Base-by-base conservation (phyloP, 92 coral and sea anemone genomes). In the Scolanthus callimorphus region DNA sequence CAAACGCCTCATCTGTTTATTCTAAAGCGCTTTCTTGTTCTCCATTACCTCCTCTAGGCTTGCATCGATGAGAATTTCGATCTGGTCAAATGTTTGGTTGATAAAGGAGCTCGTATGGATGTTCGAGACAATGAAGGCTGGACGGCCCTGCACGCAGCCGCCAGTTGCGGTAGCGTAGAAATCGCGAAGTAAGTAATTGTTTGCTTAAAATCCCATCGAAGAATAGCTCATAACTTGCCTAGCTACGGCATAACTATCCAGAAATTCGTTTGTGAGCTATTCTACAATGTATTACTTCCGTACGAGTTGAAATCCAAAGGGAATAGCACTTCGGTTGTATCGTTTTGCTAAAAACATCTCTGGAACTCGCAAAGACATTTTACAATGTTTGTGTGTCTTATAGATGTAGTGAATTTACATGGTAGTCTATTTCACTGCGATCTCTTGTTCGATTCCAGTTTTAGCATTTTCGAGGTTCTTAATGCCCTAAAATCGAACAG, bases 111-210 rank as follows among this genome's bases (percentile, higher is more conserved):
- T 17, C 79, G 89, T 55, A 49, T 94, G 73, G 99, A 89, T 56
- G 63, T 94, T 6, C 86, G 96, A 39, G 99, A 94, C 59, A 94
- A 94, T 29, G 99, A 94, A 48, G 99, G 99, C 2, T 94, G 99
- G 99, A 84, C 96, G 19, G 79, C 99, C 1, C 64, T 94, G 38
- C 99, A 94, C 37, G 99, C 99, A 30, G 99, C 99, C 15, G 99
- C 99, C 2, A 94, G 99, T 58, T 94, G 96, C 34, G 96, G 99
- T 39, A 89, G 91, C 67, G 92, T 94, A 28, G 99, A 94, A 63
- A 86, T 94, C 29, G 96, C 99, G 48, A 90, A 88, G 99, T 94
- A 64, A 84, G 96, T 90, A 39, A 23, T 65, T 54, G 57, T 67
- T 74, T 76, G 59, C 71, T 74, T 79, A 31, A 55, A 65, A 68